Evolutionary conservation across 1,140 invertebrate genomes (phyloP).

Genomic region (Saxidomus purpurata): DNA sequence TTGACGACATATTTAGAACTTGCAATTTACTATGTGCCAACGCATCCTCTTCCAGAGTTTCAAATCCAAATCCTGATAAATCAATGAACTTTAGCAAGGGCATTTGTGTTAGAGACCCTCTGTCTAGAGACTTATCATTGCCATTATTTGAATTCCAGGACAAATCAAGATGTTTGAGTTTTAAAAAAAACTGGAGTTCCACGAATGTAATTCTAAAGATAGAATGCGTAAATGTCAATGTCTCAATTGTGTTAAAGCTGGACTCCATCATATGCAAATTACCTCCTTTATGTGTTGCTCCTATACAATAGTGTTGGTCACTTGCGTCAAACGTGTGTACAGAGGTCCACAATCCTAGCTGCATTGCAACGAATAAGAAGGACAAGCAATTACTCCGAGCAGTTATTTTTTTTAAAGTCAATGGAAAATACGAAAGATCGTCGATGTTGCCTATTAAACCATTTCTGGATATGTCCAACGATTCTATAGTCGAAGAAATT

Average conservation of each 20-base stretch:
- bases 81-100: background rate
- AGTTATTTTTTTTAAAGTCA: background rate
- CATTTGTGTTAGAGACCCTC: background rate
- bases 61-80: background rate
- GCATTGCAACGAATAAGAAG: background rate
- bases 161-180: background rate
- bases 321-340: background rate
- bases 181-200: background rate
- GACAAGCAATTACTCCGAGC: background rate
- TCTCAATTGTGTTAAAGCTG: no score
- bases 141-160: background rate
- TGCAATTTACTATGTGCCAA: background rate
- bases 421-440: background rate
- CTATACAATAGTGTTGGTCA: background rate
- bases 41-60: background rate
- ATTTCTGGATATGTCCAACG: background rate
- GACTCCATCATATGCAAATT: no score
- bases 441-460: background rate
- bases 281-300: no score
- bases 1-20: background rate
- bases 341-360: background rate
- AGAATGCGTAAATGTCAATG: background rate
- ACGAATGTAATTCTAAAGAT: background rate
- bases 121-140: background rate
- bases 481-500: background rate